A percentile compares a stretch with the other conserved stretches of the same genome.
These are phyloP conservation scores for Zenarchopterus dispar DNA, from an alignment of 2,797 vertebrate genomes.

Conservation along the genomic window DNA sequence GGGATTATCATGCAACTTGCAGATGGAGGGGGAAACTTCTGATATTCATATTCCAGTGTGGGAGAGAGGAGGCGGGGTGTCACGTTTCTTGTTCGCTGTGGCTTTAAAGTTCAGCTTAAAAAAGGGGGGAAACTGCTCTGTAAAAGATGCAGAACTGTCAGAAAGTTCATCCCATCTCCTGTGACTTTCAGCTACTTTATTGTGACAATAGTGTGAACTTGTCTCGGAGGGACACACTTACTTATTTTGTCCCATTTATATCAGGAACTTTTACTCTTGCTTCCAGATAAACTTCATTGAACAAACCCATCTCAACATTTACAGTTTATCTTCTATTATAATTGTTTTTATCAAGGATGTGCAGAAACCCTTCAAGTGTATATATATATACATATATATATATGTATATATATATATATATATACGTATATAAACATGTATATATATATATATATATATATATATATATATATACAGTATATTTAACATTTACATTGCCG, in stretches of 20 bases:
- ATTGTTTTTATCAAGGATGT: too few relatives aligned
- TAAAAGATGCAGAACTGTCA: background rate
- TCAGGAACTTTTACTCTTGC: too few relatives aligned
- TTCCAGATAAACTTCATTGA: too few relatives aligned
- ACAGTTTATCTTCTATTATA: too few relatives aligned
- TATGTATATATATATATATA: background rate
- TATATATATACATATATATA: background rate
- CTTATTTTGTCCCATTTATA: too few relatives aligned
- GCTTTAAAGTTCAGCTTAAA: slow-evolving; percentile 17
- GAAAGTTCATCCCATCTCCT: slow-evolving; percentile 16
- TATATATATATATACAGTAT: background rate
- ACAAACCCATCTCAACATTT: too few relatives aligned
- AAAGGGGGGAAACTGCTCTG: background rate
- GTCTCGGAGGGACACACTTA: too few relatives aligned
- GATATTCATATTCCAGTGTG: slow-evolving; percentile 63
- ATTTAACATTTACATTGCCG: too few relatives aligned
- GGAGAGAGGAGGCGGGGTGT: slow-evolving; percentile 49
- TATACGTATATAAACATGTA: background rate
- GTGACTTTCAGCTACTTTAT: background rate
- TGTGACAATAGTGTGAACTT: slow-evolving; percentile 6
- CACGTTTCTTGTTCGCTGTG: slow-evolving; percentile 26
- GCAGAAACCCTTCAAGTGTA: background rate
- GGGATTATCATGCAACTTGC: slow-evolving; percentile 31
- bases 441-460: background rate
- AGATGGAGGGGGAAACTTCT: slow-evolving; percentile 39